Conservation (phyloP, 2,888 invertebrate genomes). For the Oscheius myriophilus region DNA sequence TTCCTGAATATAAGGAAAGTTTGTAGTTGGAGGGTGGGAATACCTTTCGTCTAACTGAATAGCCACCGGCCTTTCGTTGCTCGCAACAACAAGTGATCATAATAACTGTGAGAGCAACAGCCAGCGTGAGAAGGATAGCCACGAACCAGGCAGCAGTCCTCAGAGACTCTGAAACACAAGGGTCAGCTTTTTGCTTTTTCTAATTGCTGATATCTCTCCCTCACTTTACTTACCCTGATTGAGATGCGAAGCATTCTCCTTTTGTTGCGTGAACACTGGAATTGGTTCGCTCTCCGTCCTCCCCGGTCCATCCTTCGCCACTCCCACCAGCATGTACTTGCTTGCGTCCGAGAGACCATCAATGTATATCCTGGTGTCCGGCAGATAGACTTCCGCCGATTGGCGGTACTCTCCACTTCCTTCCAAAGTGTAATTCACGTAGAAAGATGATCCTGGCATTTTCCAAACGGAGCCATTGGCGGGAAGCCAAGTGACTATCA, state of each 20-base stretch:
- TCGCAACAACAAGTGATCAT: slow-evolving; percentile 67
- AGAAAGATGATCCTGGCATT: slow-evolving; percentile 90
- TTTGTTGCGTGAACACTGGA: slow-evolving; percentile 41
- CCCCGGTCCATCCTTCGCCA: slow-evolving; percentile 86
- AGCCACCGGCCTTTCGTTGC: slow-evolving; percentile 48
- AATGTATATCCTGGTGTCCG: slow-evolving; percentile 80
- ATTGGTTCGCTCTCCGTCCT: slow-evolving; percentile 50
- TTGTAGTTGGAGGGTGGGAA: not conserved
- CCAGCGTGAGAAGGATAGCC: slow-evolving; percentile 70
- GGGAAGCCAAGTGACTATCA: slow-evolving; percentile 80
- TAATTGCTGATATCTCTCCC: not conserved
- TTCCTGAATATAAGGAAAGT: slow-evolving; percentile 44
- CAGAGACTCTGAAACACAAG: slow-evolving; percentile 64
- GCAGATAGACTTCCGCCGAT: slow-evolving; percentile 69
- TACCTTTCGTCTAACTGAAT: slow-evolving; percentile 55
- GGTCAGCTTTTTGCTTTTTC: not conserved
- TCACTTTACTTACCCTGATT: slow-evolving; percentile 37
- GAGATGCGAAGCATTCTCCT: slow-evolving; percentile 46
- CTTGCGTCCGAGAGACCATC: slow-evolving; percentile 77
- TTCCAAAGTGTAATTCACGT: slow-evolving; percentile 79
- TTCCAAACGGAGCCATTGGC: slow-evolving; percentile 75
- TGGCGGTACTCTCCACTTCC: slow-evolving; percentile 17
- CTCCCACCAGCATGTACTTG: slow-evolving; percentile 86
- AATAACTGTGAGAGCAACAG: slow-evolving; percentile 69
- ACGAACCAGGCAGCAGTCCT: slow-evolving; percentile 73